These are phyloP conservation scores for Brotula barbata DNA, from an alignment of 2,797 vertebrate genomes.

Conservation along the genomic window DNA sequence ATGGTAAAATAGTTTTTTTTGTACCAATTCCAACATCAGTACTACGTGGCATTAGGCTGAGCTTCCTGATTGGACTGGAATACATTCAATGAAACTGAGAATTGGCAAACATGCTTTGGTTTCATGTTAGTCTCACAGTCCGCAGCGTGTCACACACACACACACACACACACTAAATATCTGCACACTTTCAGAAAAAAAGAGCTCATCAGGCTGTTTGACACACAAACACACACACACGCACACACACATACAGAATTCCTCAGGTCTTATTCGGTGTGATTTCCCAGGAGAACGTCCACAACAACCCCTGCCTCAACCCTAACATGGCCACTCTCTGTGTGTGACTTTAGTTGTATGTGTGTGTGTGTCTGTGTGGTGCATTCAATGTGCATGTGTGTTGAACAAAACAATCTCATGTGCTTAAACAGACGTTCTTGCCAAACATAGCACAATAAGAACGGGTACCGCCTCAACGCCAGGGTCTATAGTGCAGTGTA, in stretches of 20 bases:
- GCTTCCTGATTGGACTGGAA: too few species aligned
- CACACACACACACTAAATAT: too few species aligned
- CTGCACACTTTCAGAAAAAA: too few species aligned
- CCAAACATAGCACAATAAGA: neutral
- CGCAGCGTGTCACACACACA: too few species aligned
- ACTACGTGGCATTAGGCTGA: too few species aligned
- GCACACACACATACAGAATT: conserved; percentile 30
- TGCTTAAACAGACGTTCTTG: conserved; percentile 4
- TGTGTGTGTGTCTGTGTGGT: conserved; percentile 10
- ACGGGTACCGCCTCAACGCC: conserved; percentile 25
- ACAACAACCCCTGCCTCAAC: conserved; percentile 53
- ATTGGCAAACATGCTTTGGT: too few species aligned
- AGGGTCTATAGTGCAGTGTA: conserved; percentile 43
- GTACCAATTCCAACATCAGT: too few species aligned
- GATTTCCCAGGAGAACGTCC: conserved; percentile 68
- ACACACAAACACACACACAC: conserved; percentile 31
- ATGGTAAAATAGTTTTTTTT: too few species aligned
- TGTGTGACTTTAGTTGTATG: conserved; percentile 24
- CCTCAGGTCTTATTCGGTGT: conserved; percentile 64
- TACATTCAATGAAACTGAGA: too few species aligned
- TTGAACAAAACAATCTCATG: conserved; percentile 14
- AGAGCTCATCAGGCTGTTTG: conserved; percentile 3
- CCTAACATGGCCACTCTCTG: conserved; percentile 48
- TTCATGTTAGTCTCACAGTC: too few species aligned
- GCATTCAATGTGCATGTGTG: conserved; percentile 1